phyloP scores from a whole-genome alignment of 2,113 vertebrate species.

The Machaerirhynchus nigripectus region DNA sequence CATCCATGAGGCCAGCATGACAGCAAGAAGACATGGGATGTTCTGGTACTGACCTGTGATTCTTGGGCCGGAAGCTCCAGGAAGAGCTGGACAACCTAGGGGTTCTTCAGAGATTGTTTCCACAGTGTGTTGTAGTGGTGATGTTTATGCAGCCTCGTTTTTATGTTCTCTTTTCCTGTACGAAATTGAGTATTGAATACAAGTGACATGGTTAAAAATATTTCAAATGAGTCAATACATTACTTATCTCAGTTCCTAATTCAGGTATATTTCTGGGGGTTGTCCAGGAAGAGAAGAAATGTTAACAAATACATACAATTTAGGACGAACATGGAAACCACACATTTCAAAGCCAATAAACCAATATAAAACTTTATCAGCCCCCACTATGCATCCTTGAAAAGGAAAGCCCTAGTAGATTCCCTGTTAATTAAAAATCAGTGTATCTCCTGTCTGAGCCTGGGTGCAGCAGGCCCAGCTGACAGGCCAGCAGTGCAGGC shows the following conservation, averaged over 20 bases:
- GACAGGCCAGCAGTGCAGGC: neutral
- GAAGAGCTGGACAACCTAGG: rapidly evolving
- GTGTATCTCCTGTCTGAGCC: neutral
- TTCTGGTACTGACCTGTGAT: neutral
- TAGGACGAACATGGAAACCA: neutral
- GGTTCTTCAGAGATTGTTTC: neutral
- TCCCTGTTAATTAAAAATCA: neutral
- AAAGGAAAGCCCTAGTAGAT: neutral
- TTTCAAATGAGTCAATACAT: neutral
- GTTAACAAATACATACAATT: neutral
- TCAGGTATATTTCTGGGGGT: neutral
- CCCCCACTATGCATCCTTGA: neutral
- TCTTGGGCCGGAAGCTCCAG: neutral
- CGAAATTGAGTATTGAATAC: neutral
- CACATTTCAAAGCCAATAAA: neutral
- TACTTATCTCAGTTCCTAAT: neutral
- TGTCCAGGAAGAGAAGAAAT: neutral
- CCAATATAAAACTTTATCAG: neutral
- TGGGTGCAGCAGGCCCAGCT: neutral
- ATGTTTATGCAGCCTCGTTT: neutral
- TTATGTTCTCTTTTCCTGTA: neutral
- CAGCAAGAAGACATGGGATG: neutral
- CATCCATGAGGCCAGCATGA: neutral
- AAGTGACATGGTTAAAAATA: neutral
- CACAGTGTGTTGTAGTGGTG: neutral